A percentile compares a stretch with the other conserved stretches of the same genome.
phyloP scores from a whole-genome alignment of 2,797 vertebrate genomes.

The Labroides dimidiatus region DNA sequence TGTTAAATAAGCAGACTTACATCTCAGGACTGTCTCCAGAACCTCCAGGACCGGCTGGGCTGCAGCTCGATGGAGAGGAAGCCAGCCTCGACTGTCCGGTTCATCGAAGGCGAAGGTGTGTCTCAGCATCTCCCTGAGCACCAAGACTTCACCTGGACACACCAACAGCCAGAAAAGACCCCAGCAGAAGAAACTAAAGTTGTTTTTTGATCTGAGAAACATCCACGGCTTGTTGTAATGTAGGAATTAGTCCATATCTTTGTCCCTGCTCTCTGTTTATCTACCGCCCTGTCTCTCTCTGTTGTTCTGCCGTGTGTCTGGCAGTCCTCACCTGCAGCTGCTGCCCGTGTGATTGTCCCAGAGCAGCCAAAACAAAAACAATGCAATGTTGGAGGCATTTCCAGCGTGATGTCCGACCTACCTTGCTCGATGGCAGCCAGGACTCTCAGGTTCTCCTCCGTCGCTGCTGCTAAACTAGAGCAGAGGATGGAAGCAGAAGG shows the following conservation, averaged over 20 bases:
- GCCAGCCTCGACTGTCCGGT: slow-evolving; percentile 87
- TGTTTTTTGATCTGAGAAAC: neutral
- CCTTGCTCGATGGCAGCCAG: slow-evolving; percentile 85
- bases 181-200: neutral
- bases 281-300: too few relatives aligned
- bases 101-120: slow-evolving; percentile 85
- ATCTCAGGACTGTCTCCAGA: slow-evolving; percentile 85
- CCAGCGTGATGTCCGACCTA: slow-evolving; percentile 53
- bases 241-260: too few relatives aligned
- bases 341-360: slow-evolving; percentile 20
- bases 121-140: slow-evolving; percentile 84
- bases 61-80: slow-evolving; percentile 88
- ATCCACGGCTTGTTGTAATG: neutral
- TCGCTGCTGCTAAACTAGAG: slow-evolving; percentile 80
- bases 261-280: slow-evolving; percentile 16
- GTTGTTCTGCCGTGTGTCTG: slow-evolving; percentile 18
- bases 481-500: slow-evolving; percentile 5
- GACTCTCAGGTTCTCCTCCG: slow-evolving; percentile 85
- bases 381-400: slow-evolving; percentile 10
- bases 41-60: slow-evolving; percentile 84
- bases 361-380: slow-evolving; percentile 9
- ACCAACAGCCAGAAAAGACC: neutral
- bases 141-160: slow-evolving; percentile 82
- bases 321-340: slow-evolving; percentile 32
- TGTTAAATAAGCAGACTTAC: slow-evolving; percentile 60